phyloP scores from a whole-genome alignment of 2,888 invertebrate species.

The Lampropteryx suffumata region DNA sequence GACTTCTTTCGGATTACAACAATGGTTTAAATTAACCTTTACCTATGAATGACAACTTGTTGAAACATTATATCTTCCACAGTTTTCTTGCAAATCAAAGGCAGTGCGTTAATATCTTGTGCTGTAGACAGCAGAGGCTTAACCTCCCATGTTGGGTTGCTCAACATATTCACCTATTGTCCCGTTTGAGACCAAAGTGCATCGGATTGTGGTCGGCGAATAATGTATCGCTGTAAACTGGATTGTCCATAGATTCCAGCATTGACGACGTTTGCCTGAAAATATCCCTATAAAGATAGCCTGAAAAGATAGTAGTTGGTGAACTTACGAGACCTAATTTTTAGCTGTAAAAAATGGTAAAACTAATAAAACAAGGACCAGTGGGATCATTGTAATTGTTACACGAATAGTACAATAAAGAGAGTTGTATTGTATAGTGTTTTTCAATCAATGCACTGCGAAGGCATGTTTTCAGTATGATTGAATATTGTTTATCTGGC shows the following conservation, averaged over 20 bases:
- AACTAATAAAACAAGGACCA: too few species aligned
- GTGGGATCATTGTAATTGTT: too few species aligned
- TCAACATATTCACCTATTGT: slow-evolving; percentile 54
- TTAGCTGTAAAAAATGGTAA: too few species aligned
- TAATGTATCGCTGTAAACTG: slow-evolving; percentile 56
- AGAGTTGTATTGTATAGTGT: too few species aligned
- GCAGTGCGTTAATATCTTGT: slow-evolving; percentile 10
- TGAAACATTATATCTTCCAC: neutral
- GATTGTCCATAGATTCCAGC: slow-evolving; percentile 45
- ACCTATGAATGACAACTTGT: too few species aligned
- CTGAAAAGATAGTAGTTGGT: neutral
- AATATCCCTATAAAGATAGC: too few species aligned
- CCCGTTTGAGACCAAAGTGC: slow-evolving; percentile 59
- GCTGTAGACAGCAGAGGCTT: slow-evolving; percentile 21
- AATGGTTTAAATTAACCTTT: too few species aligned
- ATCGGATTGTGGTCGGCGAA: slow-evolving; percentile 59
- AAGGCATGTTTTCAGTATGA: neutral
- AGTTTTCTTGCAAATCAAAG: slow-evolving; percentile 1
- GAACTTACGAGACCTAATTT: neutral
- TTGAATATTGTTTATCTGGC: neutral
- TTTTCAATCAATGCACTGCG: too few species aligned
- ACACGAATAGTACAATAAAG: too few species aligned
- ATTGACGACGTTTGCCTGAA: slow-evolving; percentile 18
- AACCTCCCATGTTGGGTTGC: slow-evolving; percentile 42
- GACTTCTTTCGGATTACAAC: too few species aligned